A percentile compares a stretch with the other conserved stretches of the same genome.
These are phyloP conservation scores for Crocidura indochinensis DNA, from an alignment of 2,797 vertebrate species.

Conservation along the genomic window DNA sequence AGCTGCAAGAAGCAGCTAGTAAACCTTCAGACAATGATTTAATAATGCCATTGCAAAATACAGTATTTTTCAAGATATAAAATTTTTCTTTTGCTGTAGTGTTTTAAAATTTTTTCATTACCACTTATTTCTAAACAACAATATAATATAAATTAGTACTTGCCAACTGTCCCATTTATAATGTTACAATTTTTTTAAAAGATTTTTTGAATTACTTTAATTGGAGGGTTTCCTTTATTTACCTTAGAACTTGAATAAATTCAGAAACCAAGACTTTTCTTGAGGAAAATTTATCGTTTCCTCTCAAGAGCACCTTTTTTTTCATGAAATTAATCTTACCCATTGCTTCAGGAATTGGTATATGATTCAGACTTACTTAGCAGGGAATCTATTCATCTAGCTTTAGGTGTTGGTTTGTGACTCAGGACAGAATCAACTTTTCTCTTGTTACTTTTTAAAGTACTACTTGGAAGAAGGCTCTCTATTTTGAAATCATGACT, in stretches of 20 bases:
- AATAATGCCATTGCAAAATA: too few relatives aligned
- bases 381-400: background rate
- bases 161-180: background rate
- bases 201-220: background rate
- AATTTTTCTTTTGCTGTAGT: too few relatives aligned
- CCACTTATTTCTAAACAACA: too few relatives aligned
- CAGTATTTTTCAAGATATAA: too few relatives aligned
- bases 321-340: background rate
- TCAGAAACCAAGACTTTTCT: background rate
- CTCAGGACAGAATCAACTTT: slow-evolving; percentile 48
- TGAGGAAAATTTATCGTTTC: background rate
- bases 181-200: background rate
- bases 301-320: background rate
- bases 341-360: background rate
- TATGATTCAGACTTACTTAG: background rate
- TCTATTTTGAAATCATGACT: slow-evolving; percentile 26
- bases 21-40: too few relatives aligned
- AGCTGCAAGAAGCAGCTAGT: too few relatives aligned
- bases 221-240: background rate
- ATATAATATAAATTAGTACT: too few relatives aligned
- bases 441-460: slow-evolving; percentile 29
- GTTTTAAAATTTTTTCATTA: too few relatives aligned
- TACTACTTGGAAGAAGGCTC: background rate
- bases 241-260: background rate
- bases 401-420: slow-evolving; percentile 13